These are phyloP conservation scores for Poecilia picta DNA, from an alignment of 2,797 vertebrate species.

Conservation along the genomic window DNA sequence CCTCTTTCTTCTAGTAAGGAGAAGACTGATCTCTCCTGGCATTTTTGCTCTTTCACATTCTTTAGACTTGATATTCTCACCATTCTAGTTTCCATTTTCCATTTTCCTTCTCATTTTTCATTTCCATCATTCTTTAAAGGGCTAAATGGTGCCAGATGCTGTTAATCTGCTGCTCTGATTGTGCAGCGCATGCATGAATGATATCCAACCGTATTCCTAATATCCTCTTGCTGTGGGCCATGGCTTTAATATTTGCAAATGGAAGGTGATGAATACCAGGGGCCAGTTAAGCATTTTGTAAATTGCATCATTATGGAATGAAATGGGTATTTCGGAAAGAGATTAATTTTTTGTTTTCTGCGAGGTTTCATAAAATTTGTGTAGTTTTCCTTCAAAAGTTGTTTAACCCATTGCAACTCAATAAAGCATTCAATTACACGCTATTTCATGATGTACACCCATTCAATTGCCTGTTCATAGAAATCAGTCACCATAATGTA, in stretches of 20 bases:
- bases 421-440: background rate
- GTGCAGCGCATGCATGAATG: constrained; percentile 63
- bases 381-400: background rate
- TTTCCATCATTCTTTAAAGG: constrained; percentile 58
- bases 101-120: constrained; percentile 16
- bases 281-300: constrained; percentile 51
- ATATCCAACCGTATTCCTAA: constrained; percentile 62
- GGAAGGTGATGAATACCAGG: constrained; percentile 67
- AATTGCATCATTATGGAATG: constrained; percentile 32
- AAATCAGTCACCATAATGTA: background rate
- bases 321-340: constrained; percentile 9
- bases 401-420: background rate
- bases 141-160: constrained; percentile 59
- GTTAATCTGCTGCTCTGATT: constrained; percentile 69
- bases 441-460: background rate
- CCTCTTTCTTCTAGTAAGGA: constrained; percentile 22
- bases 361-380: background rate
- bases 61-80: background rate
- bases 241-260: constrained; percentile 72
- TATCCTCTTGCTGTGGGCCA: constrained; percentile 56
- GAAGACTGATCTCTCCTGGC: constrained; percentile 30
- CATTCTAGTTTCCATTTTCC: background rate
- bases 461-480: background rate
- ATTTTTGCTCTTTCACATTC: constrained; percentile 24
- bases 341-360: constrained; percentile 23